Evolutionary conservation across 2,888 invertebrate genomes (phyloP).

Genomic region (Blera fallax): DNA sequence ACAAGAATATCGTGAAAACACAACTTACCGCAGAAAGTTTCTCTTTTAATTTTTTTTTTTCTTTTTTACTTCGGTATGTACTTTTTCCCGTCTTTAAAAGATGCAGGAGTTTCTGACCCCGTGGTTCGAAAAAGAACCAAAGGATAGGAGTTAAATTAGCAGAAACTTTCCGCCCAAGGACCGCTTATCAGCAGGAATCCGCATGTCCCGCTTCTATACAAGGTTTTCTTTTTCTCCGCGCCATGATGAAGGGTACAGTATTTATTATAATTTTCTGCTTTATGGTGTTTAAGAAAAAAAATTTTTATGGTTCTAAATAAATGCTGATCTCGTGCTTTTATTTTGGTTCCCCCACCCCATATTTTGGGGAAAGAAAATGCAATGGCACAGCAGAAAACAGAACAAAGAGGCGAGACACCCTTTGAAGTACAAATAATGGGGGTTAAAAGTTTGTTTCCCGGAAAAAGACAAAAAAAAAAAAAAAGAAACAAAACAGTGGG

Average conservation of each 20-base stretch:
- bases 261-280: conserved; percentile 33
- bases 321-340: conserved; percentile 35
- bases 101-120: conserved; percentile 54
- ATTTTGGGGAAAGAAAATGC: conserved; percentile 43
- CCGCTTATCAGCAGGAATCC: conserved; percentile 66
- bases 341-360: neutral
- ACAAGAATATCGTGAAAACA: conserved; percentile 55
- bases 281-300: conserved; percentile 49
- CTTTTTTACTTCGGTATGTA: neutral
- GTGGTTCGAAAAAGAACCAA: conserved; percentile 18
- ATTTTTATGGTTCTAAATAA: conserved; percentile 53
- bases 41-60: conserved; percentile 3
- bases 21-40: conserved; percentile 67
- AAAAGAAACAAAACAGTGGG: neutral
- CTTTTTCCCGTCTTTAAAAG: conserved; percentile 34
- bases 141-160: conserved; percentile 67
- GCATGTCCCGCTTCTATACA: conserved; percentile 19
- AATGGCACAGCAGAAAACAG: conserved; percentile 57
- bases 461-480: neutral
- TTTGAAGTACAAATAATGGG: conserved; percentile 70
- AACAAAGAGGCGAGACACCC: conserved; percentile 72
- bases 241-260: conserved; percentile 36
- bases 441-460: conserved; percentile 57
- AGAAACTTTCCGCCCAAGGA: conserved; percentile 57
- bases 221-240: neutral